These are phyloP conservation scores for Allolobophora icterica DNA, from an alignment of 2,888 invertebrate genomes.

Conservation along the genomic window DNA sequence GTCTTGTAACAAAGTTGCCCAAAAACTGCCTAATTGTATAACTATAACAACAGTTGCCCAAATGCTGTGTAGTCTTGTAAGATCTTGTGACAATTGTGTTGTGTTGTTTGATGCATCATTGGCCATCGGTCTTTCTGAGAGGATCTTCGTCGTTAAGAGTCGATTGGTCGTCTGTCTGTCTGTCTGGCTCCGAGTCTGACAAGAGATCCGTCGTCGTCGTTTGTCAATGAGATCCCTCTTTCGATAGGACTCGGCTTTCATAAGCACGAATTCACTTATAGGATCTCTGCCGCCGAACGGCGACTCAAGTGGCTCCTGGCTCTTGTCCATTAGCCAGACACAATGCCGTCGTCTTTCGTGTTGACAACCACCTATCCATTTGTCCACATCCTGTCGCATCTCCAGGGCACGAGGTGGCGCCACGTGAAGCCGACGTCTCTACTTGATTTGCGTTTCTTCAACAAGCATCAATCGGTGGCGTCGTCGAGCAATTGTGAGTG, in stretches of 20 bases:
- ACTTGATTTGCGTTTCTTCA: background rate
- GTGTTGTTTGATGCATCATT: background rate
- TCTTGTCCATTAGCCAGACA: background rate
- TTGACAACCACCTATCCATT: background rate
- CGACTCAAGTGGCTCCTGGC: background rate
- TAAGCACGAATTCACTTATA: conserved; percentile 9
- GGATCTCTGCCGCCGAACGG: too few relatives aligned
- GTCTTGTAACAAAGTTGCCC: background rate
- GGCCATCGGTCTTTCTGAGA: background rate
- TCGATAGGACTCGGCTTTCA: background rate
- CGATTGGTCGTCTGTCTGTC: conserved; percentile 17
- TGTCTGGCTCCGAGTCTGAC: background rate
- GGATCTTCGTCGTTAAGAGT: background rate
- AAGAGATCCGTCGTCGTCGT: background rate
- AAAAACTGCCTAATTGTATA: too few relatives aligned
- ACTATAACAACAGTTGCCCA: too few relatives aligned
- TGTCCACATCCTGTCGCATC: conserved; percentile 5
- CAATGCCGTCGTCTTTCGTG: background rate
- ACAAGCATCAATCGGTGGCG: background rate
- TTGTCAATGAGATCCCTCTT: background rate
- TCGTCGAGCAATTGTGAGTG: too few relatives aligned
- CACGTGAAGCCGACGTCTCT: background rate
- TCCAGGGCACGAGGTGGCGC: background rate
- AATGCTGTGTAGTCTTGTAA: too few relatives aligned
- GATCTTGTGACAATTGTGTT: background rate